These are phyloP conservation scores for Montipora cactus DNA, from an alignment of 64 coral and sea anemone genomes.

Conservation along the genomic window DNA sequence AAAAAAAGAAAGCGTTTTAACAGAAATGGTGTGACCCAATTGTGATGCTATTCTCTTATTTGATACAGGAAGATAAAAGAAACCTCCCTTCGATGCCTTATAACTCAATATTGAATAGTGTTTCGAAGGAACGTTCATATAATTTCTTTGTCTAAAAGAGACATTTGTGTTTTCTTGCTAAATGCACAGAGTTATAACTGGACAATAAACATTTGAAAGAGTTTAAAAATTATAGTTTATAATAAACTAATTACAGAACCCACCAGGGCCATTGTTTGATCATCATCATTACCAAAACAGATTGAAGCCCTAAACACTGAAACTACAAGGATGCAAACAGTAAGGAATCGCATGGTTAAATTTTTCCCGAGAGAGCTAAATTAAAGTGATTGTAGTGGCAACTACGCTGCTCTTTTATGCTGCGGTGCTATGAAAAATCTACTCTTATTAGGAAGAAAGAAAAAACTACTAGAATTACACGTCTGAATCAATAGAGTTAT, in stretches of 20 bases:
- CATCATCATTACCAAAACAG: neutral
- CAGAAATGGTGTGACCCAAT: too few relatives aligned
- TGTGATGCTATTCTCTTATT: too few relatives aligned
- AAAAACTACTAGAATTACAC: neutral
- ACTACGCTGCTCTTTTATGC: neutral
- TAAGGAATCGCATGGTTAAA: neutral
- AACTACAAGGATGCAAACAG: neutral
- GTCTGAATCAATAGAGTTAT: neutral
- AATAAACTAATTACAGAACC: neutral
- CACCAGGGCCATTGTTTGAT: conserved; percentile 27
- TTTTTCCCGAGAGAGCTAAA: neutral
- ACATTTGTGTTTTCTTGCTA: too few relatives aligned
- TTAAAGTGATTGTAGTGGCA: neutral
- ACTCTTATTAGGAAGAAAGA: neutral
- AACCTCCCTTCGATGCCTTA: too few relatives aligned
- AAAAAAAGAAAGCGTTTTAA: too few relatives aligned
- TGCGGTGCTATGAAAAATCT: neutral
- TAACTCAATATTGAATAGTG: too few relatives aligned
- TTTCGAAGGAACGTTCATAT: too few relatives aligned
- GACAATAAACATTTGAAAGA: too few relatives aligned
- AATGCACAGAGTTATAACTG: too few relatives aligned
- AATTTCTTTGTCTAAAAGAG: too few relatives aligned
- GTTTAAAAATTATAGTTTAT: neutral
- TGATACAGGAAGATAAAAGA: too few relatives aligned
- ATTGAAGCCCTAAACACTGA: neutral